Evolutionary conservation across 2,113 vertebrate species (phyloP).

Genomic region (Alouatta palliata): DNA sequence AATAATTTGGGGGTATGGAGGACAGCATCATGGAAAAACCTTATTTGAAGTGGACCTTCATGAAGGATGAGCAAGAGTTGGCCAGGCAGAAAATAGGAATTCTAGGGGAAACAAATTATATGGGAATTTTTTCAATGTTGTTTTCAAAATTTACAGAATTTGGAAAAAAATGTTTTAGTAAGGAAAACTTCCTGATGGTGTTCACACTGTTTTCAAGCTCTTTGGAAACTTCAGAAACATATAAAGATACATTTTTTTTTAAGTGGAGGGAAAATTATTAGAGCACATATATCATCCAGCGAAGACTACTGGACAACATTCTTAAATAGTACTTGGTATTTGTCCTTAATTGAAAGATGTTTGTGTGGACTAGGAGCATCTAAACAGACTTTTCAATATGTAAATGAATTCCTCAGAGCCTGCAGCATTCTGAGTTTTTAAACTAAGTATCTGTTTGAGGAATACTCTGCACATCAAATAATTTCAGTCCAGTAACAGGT

Average conservation of each 20-base stretch:
- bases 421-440: neutral
- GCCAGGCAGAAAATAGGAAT: neutral
- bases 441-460: neutral
- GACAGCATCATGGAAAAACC: neutral
- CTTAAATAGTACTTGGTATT: neutral
- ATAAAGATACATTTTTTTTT: neutral
- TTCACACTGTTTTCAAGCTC: neutral
- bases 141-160: neutral
- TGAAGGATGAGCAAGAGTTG: neutral
- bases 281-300: neutral
- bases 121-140: neutral
- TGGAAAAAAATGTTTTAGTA: neutral
- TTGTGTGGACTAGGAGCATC: neutral
- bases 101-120: neutral
- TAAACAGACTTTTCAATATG: neutral
- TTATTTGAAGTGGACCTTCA: neutral
- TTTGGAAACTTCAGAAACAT: neutral
- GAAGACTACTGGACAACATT: neutral
- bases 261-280: no score
- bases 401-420: neutral
- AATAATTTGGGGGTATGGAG: accelerated
- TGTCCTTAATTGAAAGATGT: neutral
- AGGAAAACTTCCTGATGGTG: neutral
- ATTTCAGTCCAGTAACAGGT: constrained; percentile 35
- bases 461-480: neutral